Conservation (phyloP, 2,113 vertebrate species). For the Lampris incognitus region DNA sequence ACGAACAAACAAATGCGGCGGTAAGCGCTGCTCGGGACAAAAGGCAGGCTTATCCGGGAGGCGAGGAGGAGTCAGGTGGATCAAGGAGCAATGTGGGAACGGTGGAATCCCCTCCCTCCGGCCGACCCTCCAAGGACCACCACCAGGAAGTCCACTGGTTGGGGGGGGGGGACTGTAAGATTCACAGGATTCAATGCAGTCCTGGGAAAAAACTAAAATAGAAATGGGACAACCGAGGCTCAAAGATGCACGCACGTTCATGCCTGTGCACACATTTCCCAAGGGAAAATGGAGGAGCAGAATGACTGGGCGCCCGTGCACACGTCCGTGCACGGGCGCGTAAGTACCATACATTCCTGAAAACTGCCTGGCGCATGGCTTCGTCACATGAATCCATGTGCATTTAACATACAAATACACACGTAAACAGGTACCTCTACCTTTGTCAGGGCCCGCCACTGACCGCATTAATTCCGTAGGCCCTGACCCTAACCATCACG, state of each 20-base stretch:
- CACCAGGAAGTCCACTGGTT: slow-evolving; percentile 49
- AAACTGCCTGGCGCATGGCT: background rate
- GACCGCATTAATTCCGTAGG: too few relatives aligned
- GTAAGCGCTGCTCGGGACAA: slow-evolving; percentile 55
- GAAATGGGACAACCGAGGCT: slow-evolving; percentile 42
- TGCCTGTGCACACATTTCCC: slow-evolving; percentile 9
- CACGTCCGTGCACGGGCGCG: background rate
- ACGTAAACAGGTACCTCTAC: background rate
- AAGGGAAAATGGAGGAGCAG: slow-evolving; percentile 11
- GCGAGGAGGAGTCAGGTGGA: slow-evolving; percentile 69
- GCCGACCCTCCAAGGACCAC: slow-evolving; percentile 68
- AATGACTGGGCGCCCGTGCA: background rate
- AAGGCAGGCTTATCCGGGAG: slow-evolving; percentile 72
- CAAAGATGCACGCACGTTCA: slow-evolving; percentile 7
- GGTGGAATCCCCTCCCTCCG: slow-evolving; percentile 76
- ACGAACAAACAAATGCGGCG: slow-evolving; percentile 66
- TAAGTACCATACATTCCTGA: slow-evolving; percentile 17
- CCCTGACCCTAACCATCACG: too few relatives aligned
- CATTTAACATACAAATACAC: background rate
- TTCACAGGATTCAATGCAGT: slow-evolving; percentile 72
- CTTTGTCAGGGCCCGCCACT: too few relatives aligned
- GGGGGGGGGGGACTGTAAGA: slow-evolving; percentile 47
- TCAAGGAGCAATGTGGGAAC: slow-evolving; percentile 80
- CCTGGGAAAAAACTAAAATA: slow-evolving; percentile 69
- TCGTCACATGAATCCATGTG: too few relatives aligned